Conservation (phyloP, 1,140 invertebrate genomes). For the Drosophila elegans region DNA sequence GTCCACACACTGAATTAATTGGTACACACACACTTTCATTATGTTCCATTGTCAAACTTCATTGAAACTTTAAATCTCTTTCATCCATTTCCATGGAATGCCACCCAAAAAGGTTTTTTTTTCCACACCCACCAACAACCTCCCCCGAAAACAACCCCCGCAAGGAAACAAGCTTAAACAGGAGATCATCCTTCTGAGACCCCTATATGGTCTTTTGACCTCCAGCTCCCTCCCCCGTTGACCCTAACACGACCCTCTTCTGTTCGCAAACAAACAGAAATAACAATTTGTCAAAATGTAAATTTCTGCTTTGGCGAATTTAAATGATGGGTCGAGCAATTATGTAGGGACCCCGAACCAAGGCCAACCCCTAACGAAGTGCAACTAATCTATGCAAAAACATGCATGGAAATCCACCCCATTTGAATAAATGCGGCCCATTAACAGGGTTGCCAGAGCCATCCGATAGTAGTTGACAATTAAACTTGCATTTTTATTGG, state of each 20-base stretch:
- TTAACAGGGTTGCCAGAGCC: constrained; percentile 49
- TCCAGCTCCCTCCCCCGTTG: constrained; percentile 14
- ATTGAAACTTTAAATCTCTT: neutral
- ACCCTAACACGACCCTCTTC: constrained; percentile 57
- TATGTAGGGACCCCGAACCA: constrained; percentile 51
- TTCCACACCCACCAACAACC: constrained; percentile 19
- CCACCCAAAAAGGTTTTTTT: constrained; percentile 18
- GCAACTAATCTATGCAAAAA: constrained; percentile 82
- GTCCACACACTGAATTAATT: neutral
- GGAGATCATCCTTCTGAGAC: constrained; percentile 39
- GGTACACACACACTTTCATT: constrained; percentile 3
- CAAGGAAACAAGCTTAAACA: constrained; percentile 11
- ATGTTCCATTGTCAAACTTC: constrained; percentile 10
- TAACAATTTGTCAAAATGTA: constrained; percentile 81
- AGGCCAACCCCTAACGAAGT: constrained; percentile 61
- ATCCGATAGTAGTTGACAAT: constrained; percentile 57
- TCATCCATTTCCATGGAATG: constrained; percentile 18
- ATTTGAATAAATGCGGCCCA: constrained; percentile 60
- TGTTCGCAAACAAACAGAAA: constrained; percentile 52
- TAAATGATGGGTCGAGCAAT: constrained; percentile 65
- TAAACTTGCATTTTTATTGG: constrained; percentile 79
- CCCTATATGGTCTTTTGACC: constrained; percentile 66
- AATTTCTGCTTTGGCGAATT: constrained; percentile 69
- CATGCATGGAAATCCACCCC: constrained; percentile 59
- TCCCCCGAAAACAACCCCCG: constrained; percentile 30